Evolutionary conservation across 2,113 vertebrate species (phyloP).

Genomic region (Scomber colias): DNA sequence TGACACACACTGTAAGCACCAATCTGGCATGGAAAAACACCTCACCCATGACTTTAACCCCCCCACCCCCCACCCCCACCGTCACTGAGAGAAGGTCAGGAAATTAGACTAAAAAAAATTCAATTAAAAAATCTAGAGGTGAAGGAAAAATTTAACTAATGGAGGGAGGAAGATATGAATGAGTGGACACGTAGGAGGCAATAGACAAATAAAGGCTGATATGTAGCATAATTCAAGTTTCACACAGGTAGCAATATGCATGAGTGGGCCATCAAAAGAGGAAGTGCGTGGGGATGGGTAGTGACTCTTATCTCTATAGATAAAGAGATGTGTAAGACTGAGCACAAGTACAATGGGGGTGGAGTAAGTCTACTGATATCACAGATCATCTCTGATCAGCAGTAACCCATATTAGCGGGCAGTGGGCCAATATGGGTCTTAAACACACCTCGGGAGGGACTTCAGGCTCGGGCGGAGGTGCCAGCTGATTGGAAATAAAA

Average conservation of each 20-base stretch:
- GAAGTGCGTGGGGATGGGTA: slow-evolving; percentile 11
- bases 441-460: slow-evolving; percentile 92
- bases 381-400: slow-evolving; percentile 55
- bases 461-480: slow-evolving; percentile 91
- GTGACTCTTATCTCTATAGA: slow-evolving; percentile 27
- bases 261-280: background rate
- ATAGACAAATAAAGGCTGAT: background rate
- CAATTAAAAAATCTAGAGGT: slow-evolving; percentile 19
- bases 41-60: slow-evolving; percentile 48
- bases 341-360: slow-evolving; percentile 25
- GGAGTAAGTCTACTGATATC: slow-evolving; percentile 27
- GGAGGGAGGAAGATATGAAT: slow-evolving; percentile 9
- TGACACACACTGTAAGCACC: slow-evolving; percentile 68
- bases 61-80: background rate
- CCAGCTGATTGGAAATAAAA: slow-evolving; percentile 93
- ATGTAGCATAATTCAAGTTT: slow-evolving; percentile 16
- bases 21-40: slow-evolving; percentile 72
- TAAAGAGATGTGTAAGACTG: slow-evolving; percentile 22
- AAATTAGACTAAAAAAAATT: slow-evolving; percentile 33
- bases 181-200: background rate
- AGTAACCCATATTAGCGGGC: slow-evolving; percentile 78
- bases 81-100: slow-evolving; percentile 32
- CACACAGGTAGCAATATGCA: background rate
- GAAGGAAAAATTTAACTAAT: slow-evolving; percentile 14
- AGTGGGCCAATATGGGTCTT: slow-evolving; percentile 80